A percentile compares a stretch with the other conserved stretches of the same genome.
Conservation (phyloP, 2,113 vertebrate genomes). For the Atherinomorus stipes region DNA sequence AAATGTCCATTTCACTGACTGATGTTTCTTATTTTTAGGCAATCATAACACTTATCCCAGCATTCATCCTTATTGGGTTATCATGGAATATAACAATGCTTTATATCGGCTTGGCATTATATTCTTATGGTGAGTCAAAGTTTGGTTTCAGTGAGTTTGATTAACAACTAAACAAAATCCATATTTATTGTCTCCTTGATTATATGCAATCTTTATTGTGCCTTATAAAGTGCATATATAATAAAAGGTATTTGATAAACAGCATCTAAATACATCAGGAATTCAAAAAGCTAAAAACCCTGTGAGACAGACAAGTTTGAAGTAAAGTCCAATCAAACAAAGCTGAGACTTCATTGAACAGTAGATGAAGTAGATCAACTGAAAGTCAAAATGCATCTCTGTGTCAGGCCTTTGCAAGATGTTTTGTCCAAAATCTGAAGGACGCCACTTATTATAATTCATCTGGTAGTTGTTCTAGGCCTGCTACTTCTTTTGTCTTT, state of each 20-base stretch:
- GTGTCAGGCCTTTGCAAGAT: too few relatives aligned
- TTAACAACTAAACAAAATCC: not conserved
- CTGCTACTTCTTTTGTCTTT: too few relatives aligned
- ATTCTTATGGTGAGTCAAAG: slow-evolving; percentile 91
- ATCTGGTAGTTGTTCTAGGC: too few relatives aligned
- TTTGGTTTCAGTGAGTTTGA: not conserved
- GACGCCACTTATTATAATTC: too few relatives aligned
- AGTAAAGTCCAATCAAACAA: too few relatives aligned
- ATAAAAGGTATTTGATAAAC: not conserved
- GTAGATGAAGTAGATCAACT: too few relatives aligned
- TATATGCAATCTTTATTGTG: not conserved
- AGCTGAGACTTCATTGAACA: too few relatives aligned
- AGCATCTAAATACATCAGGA: not conserved
- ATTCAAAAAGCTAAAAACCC: not conserved
- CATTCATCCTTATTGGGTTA: slow-evolving; percentile 92
- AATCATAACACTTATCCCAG: slow-evolving; percentile 88
- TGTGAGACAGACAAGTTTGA: too few relatives aligned
- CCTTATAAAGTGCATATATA: not conserved
- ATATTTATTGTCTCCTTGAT: not conserved
- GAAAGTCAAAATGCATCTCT: too few relatives aligned
- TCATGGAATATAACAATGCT: slow-evolving; percentile 84
- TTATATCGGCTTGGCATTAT: slow-evolving; percentile 88
- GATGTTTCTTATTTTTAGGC: slow-evolving; percentile 82
- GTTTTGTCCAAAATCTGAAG: too few relatives aligned
- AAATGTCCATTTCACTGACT: not conserved